Percentiles rank a stretch among this genome's conserved stretches.
These are phyloP conservation scores for Neostethus bicornis DNA, from an alignment of 2,797 vertebrate genomes.

Conservation along the genomic window DNA sequence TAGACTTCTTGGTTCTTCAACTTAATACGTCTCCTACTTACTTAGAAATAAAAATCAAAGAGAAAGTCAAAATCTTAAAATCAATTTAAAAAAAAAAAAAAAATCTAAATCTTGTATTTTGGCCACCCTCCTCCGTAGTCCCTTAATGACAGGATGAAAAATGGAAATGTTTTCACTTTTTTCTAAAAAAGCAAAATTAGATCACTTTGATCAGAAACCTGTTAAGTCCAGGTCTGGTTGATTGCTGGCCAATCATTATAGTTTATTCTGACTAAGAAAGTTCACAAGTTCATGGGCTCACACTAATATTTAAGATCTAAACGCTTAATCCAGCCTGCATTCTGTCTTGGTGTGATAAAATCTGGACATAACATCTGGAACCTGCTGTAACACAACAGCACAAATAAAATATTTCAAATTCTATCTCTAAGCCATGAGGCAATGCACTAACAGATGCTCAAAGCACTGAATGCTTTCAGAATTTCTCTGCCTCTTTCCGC, in stretches of 20 bases:
- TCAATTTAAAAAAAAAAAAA: too few species aligned
- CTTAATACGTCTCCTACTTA: too few species aligned
- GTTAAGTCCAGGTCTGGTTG: not conserved
- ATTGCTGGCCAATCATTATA: not conserved
- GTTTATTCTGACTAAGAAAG: not conserved
- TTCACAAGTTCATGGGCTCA: not conserved
- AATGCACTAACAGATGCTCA: not conserved
- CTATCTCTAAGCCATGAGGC: conserved; percentile 3
- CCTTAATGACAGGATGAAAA: not conserved
- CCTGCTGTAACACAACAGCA: not conserved
- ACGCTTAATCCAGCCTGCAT: not conserved
- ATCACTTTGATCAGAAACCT: not conserved
- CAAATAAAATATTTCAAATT: not conserved
- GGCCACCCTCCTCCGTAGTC: not conserved
- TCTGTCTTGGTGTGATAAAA: not conserved
- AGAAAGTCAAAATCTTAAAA: too few species aligned
- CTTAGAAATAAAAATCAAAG: too few species aligned
- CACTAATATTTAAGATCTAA: not conserved
- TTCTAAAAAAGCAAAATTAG: not conserved
- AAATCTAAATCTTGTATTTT: not conserved
- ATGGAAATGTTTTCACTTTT: not conserved
- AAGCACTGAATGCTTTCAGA: not conserved
- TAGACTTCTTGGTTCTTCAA: too few species aligned
- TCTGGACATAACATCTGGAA: not conserved
- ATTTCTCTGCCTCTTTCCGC: not conserved